These are phyloP conservation scores for Xylocampa areola DNA, from an alignment of 2,888 invertebrate genomes.

Conservation along the genomic window DNA sequence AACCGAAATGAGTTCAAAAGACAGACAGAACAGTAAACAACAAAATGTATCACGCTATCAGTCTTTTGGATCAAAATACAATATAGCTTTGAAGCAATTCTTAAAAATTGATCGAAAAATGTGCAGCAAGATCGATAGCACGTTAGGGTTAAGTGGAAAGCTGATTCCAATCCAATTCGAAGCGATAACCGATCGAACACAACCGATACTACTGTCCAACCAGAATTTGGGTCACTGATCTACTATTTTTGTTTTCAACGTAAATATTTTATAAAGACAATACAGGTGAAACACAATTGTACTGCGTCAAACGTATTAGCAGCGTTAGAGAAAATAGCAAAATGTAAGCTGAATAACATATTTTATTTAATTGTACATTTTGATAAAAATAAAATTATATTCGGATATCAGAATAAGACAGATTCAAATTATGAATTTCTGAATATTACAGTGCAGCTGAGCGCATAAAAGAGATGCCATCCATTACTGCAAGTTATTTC, in stretches of 20 bases:
- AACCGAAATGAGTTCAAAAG: slow-evolving; percentile 21
- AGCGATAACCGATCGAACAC: slow-evolving; percentile 45
- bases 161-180: slow-evolving; percentile 42
- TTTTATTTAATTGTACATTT: no score
- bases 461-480: slow-evolving; percentile 18
- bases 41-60: slow-evolving; percentile 33
- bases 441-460: not conserved
- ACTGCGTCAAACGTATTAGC: slow-evolving; percentile 15
- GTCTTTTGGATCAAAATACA: slow-evolving; percentile 36
- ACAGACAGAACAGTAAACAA: slow-evolving; percentile 8
- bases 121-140: slow-evolving; percentile 38
- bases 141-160: slow-evolving; percentile 43
- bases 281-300: slow-evolving; percentile 23
- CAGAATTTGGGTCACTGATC: slow-evolving; percentile 56
- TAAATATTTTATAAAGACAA: slow-evolving; percentile 49
- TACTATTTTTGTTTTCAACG: slow-evolving; percentile 45
- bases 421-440: slow-evolving; percentile 18
- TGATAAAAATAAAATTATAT: slow-evolving; percentile 9
- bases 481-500: slow-evolving; percentile 26
- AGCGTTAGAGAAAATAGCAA: slow-evolving; percentile 1
- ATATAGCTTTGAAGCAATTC: slow-evolving; percentile 26
- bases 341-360: no score
- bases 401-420: slow-evolving; percentile 8
- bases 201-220: slow-evolving; percentile 24
- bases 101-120: slow-evolving; percentile 41